Base-by-base conservation (phyloP, 2,113 vertebrate species). In the Gallinago undulata region DNA sequence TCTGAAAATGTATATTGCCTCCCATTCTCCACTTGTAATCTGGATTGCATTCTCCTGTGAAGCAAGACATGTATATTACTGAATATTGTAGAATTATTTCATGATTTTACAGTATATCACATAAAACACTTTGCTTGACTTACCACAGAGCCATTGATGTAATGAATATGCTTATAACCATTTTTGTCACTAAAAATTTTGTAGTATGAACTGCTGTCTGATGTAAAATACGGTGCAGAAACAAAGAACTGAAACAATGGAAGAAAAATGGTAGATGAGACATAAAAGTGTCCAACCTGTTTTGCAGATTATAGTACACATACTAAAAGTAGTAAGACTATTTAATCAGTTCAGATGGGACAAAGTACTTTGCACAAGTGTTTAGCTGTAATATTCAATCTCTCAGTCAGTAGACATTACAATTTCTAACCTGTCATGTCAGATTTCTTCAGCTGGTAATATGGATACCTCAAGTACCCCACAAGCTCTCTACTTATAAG, bases 141-240 rank as follows among this genome's bases (percentile, higher is more conserved):
- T 98, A 98, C 98, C 98, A 98, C 97, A 57, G 98, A 98, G 90
- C 97, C 97, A 94, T 98, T 98, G 98, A 98, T 96, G 93, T 98
- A 98, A 98, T 99, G 99, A 95, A 99, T 99, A 94, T 99, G 99
- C 98, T 99, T 99, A 97, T 99, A 99, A 91, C 99, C 99, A 83
- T 97, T 94, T 86, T 97, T 97, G 97, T 99, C 98, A 66, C 99
- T 99, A 98, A 99, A 99, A 96, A 99, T 98, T 98, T 99, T 99
- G 98, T 99, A 99, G 98, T 99, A 99, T 77, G 98, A 99, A 91
- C 95, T 97, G 73, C 98, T 97, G 94, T 99, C 99, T 55, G 98
- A 98, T 87, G 99, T 98, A 97, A 99, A 99, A 98, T 98, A 98
- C 53, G 99, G 98, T 89, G 98, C 88, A 79, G 98, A 98, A 77